Evolutionary conservation across 2,888 invertebrate species (phyloP), one percentile per base, ranked within the genome.

Genomic region (Conchocele bisecta): DNA sequence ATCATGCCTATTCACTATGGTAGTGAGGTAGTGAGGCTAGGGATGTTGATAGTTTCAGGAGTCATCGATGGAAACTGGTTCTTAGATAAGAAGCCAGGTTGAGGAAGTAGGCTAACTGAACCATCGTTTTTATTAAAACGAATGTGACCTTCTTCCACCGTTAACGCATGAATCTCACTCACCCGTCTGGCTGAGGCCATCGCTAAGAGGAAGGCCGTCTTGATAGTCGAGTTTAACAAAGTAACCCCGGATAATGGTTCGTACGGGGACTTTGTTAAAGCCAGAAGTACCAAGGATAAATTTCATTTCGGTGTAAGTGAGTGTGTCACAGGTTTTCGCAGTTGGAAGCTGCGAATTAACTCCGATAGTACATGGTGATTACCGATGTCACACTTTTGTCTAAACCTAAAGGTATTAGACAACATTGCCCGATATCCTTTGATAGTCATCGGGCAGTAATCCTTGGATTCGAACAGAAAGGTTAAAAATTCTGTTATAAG

Each of bases 261-360:
- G 17, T 28, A 48, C 17, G 28, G 48, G 5, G n/a, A 28, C 5
- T 3, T 20, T 29, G n/a, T 29, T 6, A 48, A 17, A 6, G 48
- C 5, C 3, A 6, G 31, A 28, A 53, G 24, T n/a, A 35, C 37
- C 26, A 33, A 53, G 22, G 53, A 35, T 1, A 53, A 5, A 11
- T 53, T 31, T n/a, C 33, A 53, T 35, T 53, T 35, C 24, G 22
- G 53, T n/a, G n/a, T n/a, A n/a, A n/a, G n/a, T n/a, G n/a, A n/a
- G n/a, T n/a, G n/a, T n/a, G n/a, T n/a, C 13, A 35, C 53, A 24
- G 33, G 33, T 9, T 37, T 35, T 24, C 17, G 33, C 26, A 35
- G 37, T 1, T 33, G 22, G 1, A 53, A n/a, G 7, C 15, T 24
- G 7, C n/a, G 15, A 1, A 53, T 31, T 11, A 53, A 24, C 15